A percentile compares a stretch with the other conserved stretches of the same genome.
Conservation (phyloP, 1,140 invertebrate species). For the Homalodisca vitripennis region DNA sequence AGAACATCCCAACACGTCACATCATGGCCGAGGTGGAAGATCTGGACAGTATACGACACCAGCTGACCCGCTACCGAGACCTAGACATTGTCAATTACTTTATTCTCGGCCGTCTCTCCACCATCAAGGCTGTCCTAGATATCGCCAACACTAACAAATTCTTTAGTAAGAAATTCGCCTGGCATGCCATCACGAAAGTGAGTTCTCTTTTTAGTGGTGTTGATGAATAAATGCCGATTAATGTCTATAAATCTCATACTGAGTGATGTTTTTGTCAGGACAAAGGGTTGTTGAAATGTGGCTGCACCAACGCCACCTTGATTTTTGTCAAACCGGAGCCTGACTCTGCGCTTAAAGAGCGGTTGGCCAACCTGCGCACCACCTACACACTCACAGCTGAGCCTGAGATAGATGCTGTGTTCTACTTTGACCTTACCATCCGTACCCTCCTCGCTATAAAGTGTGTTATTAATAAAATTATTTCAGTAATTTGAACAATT, state of each 20-base stretch:
- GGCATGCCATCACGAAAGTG: slow-evolving; percentile 60
- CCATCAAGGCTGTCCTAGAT: slow-evolving; percentile 68
- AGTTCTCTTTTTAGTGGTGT: slow-evolving; percentile 39
- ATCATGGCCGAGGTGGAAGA: slow-evolving; percentile 67
- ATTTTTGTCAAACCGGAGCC: slow-evolving; percentile 63
- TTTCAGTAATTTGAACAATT: too few relatives aligned
- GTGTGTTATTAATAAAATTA: slow-evolving; percentile 52
- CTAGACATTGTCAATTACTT: slow-evolving; percentile 89
- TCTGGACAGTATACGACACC: slow-evolving; percentile 54
- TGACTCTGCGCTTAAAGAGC: slow-evolving; percentile 58
- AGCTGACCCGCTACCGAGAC: slow-evolving; percentile 69
- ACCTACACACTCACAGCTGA: slow-evolving; percentile 66
- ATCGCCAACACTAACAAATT: slow-evolving; percentile 50
- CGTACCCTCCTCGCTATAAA: slow-evolving; percentile 71
- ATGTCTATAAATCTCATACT: background rate
- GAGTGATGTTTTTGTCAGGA: slow-evolving; percentile 50
- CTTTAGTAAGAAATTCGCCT: slow-evolving; percentile 57
- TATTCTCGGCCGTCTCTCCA: slow-evolving; percentile 65
- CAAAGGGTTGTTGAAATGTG: slow-evolving; percentile 64
- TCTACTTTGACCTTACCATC: slow-evolving; percentile 81
- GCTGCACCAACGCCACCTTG: slow-evolving; percentile 67
- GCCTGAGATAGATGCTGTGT: slow-evolving; percentile 71
- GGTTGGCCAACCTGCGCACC: slow-evolving; percentile 62
- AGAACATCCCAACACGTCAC: slow-evolving; percentile 84
- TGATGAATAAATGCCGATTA: background rate